These are phyloP conservation scores for Nipponia nippon DNA, from an alignment of 2,113 vertebrate species.

Conservation along the genomic window DNA sequence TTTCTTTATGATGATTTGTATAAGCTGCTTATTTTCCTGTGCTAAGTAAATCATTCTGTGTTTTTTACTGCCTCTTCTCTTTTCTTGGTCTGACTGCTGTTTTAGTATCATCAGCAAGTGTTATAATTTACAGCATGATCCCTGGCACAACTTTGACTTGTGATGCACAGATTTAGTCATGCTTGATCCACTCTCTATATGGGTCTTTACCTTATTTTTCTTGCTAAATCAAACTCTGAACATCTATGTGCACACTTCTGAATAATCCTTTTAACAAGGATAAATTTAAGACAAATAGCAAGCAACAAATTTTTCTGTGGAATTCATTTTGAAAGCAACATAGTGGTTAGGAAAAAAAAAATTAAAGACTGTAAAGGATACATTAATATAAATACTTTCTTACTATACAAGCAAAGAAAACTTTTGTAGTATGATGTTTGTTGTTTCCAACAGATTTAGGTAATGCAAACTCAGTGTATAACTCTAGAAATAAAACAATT, in stretches of 20 bases:
- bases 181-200: neutral
- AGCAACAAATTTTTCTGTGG: neutral
- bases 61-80: neutral
- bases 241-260: neutral
- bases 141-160: neutral
- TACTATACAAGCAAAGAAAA: neutral
- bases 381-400: neutral
- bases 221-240: neutral
- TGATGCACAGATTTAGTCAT: neutral
- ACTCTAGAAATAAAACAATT: neutral
- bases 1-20: neutral
- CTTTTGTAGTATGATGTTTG: rapidly evolving
- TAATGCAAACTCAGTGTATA: neutral
- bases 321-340: neutral
- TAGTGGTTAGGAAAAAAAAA: neutral
- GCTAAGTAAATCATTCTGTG: neutral
- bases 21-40: neutral
- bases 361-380: neutral
- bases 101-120: neutral
- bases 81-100: neutral
- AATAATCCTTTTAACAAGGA: neutral
- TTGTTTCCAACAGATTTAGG: neutral
- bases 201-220: neutral
- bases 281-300: neutral
- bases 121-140: neutral